Evolutionary conservation across 92 coral and sea anemone species (phyloP).

Genomic region (Siderastrea radians): DNA sequence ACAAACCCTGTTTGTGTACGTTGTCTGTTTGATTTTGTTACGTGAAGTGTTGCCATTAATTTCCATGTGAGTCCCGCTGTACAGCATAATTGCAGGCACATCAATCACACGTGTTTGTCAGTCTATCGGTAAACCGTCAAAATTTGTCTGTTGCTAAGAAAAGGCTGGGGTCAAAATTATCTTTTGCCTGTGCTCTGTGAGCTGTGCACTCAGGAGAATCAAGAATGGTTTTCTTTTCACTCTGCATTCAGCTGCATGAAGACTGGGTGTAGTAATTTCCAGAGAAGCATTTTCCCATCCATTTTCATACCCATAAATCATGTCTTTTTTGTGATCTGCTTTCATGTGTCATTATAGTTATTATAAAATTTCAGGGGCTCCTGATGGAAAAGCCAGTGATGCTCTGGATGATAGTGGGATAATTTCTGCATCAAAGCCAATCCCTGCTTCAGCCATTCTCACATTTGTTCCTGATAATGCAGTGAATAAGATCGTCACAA

Average conservation of each 20-base stretch:
- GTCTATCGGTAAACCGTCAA: not conserved
- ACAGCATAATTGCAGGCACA: conserved; percentile 15
- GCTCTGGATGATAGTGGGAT: not conserved
- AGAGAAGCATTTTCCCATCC: not conserved
- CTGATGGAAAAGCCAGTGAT: not conserved
- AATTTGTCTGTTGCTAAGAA: too few relatives aligned
- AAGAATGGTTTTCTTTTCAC: too few relatives aligned
- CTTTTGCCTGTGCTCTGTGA: too few relatives aligned
- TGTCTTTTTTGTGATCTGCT: not conserved
- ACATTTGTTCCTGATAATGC: conserved; percentile 80
- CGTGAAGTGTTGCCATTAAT: not conserved
- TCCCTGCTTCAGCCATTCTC: conserved; percentile 50
- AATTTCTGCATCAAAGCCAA: conserved; percentile 11
- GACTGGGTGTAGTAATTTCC: not conserved
- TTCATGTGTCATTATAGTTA: not conserved
- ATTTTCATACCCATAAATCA: not conserved
- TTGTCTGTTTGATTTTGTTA: not conserved
- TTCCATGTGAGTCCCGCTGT: not conserved
- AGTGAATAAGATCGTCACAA: conserved; percentile 68
- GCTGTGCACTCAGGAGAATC: too few relatives aligned
- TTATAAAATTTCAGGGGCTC: not conserved
- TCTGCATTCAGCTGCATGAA: too few relatives aligned
- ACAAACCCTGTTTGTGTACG: too few relatives aligned
- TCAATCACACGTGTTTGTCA: conserved; percentile 14
- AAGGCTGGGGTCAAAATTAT: too few relatives aligned